Conservation (phyloP, 2,888 invertebrate genomes). For the Aphidius colemani region DNA sequence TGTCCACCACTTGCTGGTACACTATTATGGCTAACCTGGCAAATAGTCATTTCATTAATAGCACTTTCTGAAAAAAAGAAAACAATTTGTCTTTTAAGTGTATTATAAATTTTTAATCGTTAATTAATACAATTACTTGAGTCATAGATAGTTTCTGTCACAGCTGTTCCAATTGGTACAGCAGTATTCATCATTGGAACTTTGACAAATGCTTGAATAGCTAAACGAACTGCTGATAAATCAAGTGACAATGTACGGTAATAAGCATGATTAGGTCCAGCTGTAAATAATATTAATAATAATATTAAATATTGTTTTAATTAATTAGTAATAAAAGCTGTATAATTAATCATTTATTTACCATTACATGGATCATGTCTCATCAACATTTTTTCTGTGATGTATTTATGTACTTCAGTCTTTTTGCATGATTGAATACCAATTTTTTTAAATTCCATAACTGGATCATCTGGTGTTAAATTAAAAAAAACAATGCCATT, state of each 20-base stretch:
- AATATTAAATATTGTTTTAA: no score
- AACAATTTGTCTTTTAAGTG: slow-evolving; percentile 10
- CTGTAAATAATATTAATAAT: slow-evolving; percentile 50
- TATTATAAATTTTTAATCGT: neutral
- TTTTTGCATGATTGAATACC: no score
- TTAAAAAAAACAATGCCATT: no score
- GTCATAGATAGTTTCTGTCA: slow-evolving; percentile 67
- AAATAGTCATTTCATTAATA: slow-evolving; percentile 63
- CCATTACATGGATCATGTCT: no score
- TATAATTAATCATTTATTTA: no score
- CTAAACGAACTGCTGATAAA: slow-evolving; percentile 65
- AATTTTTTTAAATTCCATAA: no score
- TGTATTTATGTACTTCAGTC: no score
- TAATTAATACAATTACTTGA: slow-evolving; percentile 54
- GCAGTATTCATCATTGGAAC: slow-evolving; percentile 62
- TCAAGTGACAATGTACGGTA: slow-evolving; percentile 58
- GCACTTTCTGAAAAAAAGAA: slow-evolving; percentile 61
- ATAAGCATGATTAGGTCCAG: slow-evolving; percentile 63
- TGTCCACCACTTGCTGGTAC: slow-evolving; percentile 64
- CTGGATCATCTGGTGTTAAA: no score
- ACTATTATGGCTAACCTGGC: slow-evolving; percentile 64
- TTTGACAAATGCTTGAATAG: slow-evolving; percentile 68
- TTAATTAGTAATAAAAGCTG: no score
- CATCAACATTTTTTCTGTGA: no score
- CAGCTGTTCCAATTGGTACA: slow-evolving; percentile 63